Evolutionary conservation across 2,113 vertebrate genomes (phyloP), one percentile per base, ranked within the genome.

Genomic region (Ptychochromis oligacanthus): DNA sequence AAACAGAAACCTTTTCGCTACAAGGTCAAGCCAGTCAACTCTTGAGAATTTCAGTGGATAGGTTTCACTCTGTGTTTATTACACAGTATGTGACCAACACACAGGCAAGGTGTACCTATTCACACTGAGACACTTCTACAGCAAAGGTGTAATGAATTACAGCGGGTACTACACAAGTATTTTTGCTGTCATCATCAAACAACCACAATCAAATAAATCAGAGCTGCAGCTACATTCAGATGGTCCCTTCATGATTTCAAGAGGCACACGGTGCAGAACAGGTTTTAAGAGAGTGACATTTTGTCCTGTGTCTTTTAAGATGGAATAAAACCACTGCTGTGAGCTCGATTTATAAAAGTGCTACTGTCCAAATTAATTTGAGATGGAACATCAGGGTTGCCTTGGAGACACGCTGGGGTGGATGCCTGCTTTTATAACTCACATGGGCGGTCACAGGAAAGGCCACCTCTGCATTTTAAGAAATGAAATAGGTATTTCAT

Each of bases 361-460:
- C 81, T 76, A 56, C 88, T 76, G 75, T 87, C 84, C 84, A 91
- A 90, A 91, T 91, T 77, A 85, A 91, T 91, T 90, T 89, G 57
- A 88, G 84, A 91, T 83, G 67, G 85, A 85, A 92, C 82, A 89
- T 84, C 62, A 54, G 85, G 56, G 93, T 94, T 92, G 89, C 92
- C 90, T 87, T 90, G 92, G 93, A 92, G 91, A 93, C 89, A 55
- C 14, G 13, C 61, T 13, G 65, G 86, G 80, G 72, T 26, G 58
- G 83, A 75, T 67, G 61, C 43, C 43, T 72, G 84, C 64, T 52
- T 49, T 85, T 85, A 76, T 87, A 81, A 85, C 65, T 85, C 80
- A 87, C 84, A 83, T 83, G 80, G 79, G 75, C 76, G 64, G 80
- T 81, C 67, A 43, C 2, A 59, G 79, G 38, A 79, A 89, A 59